Evolutionary conservation across 2,888 invertebrate genomes (phyloP), one percentile per base, ranked within the genome.

Genomic region (Phasia obesa): DNA sequence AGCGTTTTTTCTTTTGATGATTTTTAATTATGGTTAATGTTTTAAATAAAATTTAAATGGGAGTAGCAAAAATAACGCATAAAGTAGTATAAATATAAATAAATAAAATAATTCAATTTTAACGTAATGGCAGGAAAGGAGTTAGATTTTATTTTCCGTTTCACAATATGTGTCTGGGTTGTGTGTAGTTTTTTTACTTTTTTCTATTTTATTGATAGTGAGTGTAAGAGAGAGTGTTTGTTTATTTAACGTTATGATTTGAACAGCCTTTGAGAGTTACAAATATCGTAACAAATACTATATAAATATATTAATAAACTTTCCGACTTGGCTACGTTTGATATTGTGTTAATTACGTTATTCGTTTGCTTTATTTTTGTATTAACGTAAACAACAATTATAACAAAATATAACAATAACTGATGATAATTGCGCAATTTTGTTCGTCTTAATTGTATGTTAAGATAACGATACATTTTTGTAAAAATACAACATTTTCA

Each of bases 391-490:
- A 85, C 83, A 74, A 85, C 83, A 87, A 49, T 65, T 60, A 11
- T 74, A 77, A 88, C 87, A 88, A 89, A 89, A 88, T 89, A 89
- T 86, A 89, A 89, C 86, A 89, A 88, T 88, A 89, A 88, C 87
- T 89, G 89, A 88, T 89, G 89, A 89, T 89, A 89, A 87, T 89
- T 89, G 86, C 89, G 89, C 87, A 89, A 87, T 88, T 89, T 89
- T 84, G 88, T 88, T 79, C 75, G 65, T 88, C 88, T 89, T 87
- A 89, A 88, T 84, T 89, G 89, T 83, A 89, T 88, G 88, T 87
- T 89, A 89, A 89, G 88, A 88, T 88, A 89, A 88, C 89, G 89
- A 88, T 88, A 87, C 89, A 89, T 89, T 89, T 89, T 89, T 87
- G 87, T 81, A 87, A 85, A 87, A 83, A 86, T 88, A 87, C 88